A percentile compares a stretch with the other conserved stretches of the same genome.
Evolutionary conservation across 2,797 vertebrate species (phyloP).

Genomic region (Notolepis coatsorum): DNA sequence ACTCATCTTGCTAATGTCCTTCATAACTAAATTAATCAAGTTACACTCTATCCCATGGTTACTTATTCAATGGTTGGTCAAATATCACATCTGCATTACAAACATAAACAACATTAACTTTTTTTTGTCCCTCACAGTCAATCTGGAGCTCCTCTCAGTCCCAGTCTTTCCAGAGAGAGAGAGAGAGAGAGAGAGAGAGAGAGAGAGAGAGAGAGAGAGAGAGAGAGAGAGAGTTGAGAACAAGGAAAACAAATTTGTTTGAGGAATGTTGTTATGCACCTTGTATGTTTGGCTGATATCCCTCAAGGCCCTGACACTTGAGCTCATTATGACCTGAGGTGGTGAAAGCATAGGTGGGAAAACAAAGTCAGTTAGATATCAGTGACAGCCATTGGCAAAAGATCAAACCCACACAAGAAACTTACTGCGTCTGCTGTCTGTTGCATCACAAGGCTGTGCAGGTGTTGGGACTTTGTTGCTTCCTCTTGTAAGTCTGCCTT

Average conservation of each 20-base stretch:
- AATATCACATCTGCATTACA: constrained; percentile 4
- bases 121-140: constrained; percentile 9
- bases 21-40: not conserved
- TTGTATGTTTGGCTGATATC: constrained; percentile 27
- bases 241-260: not conserved
- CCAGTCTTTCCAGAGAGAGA: too few relatives aligned
- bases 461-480: not conserved
- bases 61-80: constrained; percentile 3
- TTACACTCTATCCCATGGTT: not conserved
- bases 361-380: not conserved
- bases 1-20: constrained; percentile 1
- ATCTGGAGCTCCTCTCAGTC: constrained; percentile 23
- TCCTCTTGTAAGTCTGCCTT: not conserved
- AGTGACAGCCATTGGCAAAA: not conserved
- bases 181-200: not conserved
- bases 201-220: not conserved
- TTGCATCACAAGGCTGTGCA: not conserved
- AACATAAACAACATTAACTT: constrained; percentile 16
- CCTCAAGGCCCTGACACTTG: constrained; percentile 11
- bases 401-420: not conserved
- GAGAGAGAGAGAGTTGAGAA: not conserved
- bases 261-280: constrained; percentile 2
- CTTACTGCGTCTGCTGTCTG: constrained; percentile 30
- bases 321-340: constrained; percentile 25
- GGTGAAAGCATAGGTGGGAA: not conserved